These are phyloP conservation scores for Leptarthrus brevirostris DNA, from an alignment of 2,888 invertebrate genomes.

Conservation along the genomic window DNA sequence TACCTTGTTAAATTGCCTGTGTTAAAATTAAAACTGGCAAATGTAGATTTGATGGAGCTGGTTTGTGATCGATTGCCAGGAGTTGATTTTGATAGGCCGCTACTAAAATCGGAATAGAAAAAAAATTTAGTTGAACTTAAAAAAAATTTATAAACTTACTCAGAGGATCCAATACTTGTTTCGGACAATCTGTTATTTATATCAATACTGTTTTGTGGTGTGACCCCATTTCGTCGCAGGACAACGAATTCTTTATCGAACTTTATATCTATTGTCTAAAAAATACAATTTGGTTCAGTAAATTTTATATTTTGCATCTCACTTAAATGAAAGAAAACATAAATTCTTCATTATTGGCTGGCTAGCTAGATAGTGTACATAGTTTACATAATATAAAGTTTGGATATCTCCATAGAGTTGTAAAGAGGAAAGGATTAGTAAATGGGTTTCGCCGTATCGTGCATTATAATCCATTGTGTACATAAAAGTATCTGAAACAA, in stretches of 20 bases:
- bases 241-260: conserved; percentile 71
- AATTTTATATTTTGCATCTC: too few species aligned
- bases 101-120: conserved; percentile 59
- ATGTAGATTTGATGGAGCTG: conserved; percentile 66
- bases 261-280: conserved; percentile 74
- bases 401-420: too few species aligned
- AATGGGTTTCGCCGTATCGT: too few species aligned
- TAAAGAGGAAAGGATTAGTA: too few species aligned
- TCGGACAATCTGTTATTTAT: conserved; percentile 70
- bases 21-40: conserved; percentile 65
- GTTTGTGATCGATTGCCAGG: conserved; percentile 64
- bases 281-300: too few species aligned
- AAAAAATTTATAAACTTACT: conserved; percentile 69
- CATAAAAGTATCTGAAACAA: too few species aligned
- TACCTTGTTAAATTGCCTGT: conserved; percentile 55
- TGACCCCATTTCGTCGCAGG: conserved; percentile 70
- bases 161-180: conserved; percentile 70
- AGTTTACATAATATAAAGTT: too few species aligned
- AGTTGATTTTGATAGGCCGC: conserved; percentile 66
- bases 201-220: conserved; percentile 65
- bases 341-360: too few species aligned
- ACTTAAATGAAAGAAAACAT: too few species aligned
- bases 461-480: too few species aligned
- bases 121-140: neutral
- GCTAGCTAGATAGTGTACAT: too few species aligned